Percentiles rank a stretch among this genome's conserved stretches.
Conservation (phyloP, 2,797 vertebrate genomes). For the Myotis pilosus region DNA sequence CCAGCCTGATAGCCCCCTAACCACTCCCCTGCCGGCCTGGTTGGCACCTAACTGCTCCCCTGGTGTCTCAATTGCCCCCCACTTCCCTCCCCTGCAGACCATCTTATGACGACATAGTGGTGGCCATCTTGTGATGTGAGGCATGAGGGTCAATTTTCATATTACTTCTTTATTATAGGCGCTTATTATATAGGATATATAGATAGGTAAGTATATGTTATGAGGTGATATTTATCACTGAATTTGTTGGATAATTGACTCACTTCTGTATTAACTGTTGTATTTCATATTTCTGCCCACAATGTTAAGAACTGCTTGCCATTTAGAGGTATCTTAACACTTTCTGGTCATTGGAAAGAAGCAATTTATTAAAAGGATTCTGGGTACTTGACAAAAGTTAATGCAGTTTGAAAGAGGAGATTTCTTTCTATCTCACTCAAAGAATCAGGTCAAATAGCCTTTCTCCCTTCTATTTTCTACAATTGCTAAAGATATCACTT, state of each 20-base stretch:
- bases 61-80: no score
- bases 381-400: conserved; percentile 69
- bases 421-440: conserved; percentile 74
- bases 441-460: conserved; percentile 68
- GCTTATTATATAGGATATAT: no score
- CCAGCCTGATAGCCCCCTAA: no score
- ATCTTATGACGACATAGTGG: no score
- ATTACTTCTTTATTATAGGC: no score
- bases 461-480: conserved; percentile 60
- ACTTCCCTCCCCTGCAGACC: no score
- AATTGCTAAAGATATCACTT: conserved; percentile 70
- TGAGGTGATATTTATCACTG: neutral
- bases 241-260: neutral
- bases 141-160: no score
- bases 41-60: no score
- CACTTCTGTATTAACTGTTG: neutral
- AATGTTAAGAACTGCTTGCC: conserved; percentile 35
- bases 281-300: neutral
- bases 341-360: conserved; percentile 66
- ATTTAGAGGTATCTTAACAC: conserved; percentile 69
- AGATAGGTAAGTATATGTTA: neutral
- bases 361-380: conserved; percentile 74
- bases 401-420: conserved; percentile 71
- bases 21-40: no score
- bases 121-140: no score